These are phyloP conservation scores for Lutjanus argentimaculatus DNA, from an alignment of 2,797 vertebrate species.

Conservation along the genomic window DNA sequence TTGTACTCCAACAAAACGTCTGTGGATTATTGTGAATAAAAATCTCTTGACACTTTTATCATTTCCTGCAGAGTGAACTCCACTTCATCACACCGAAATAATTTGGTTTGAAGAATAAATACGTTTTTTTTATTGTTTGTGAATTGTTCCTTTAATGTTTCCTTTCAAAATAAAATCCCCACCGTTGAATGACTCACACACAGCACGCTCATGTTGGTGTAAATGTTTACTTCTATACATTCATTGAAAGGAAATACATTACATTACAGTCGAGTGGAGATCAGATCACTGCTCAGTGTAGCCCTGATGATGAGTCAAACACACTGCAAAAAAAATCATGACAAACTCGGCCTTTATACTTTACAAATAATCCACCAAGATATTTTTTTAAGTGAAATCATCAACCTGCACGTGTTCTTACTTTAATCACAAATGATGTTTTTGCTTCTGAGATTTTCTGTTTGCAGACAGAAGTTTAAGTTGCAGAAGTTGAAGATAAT, in stretches of 20 bases:
- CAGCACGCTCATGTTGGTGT: constrained; percentile 39
- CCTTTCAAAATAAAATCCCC: constrained; percentile 30
- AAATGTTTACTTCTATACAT: constrained; percentile 81
- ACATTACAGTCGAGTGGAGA: constrained; percentile 62
- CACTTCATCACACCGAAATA: no score
- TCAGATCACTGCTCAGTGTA: constrained; percentile 53
- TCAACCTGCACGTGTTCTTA: neutral
- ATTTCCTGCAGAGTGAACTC: no score
- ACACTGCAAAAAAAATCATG: constrained; percentile 7
- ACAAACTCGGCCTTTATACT: constrained; percentile 1
- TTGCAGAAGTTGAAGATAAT: neutral
- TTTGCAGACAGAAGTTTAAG: neutral
- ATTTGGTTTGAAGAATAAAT: no score
- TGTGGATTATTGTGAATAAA: no score
- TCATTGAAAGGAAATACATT: constrained; percentile 77
- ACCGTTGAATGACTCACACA: neutral
- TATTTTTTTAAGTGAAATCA: neutral
- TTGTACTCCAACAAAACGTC: no score
- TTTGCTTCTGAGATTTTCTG: neutral
- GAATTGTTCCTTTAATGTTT: neutral
- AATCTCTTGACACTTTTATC: no score
- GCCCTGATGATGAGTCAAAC: constrained; percentile 66
- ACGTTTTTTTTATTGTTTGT: neutral
- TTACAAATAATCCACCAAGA: constrained; percentile 11
- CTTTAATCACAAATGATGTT: neutral